Base-by-base conservation (phyloP, 2,888 invertebrate species). In the Melinaea menophilus region DNA sequence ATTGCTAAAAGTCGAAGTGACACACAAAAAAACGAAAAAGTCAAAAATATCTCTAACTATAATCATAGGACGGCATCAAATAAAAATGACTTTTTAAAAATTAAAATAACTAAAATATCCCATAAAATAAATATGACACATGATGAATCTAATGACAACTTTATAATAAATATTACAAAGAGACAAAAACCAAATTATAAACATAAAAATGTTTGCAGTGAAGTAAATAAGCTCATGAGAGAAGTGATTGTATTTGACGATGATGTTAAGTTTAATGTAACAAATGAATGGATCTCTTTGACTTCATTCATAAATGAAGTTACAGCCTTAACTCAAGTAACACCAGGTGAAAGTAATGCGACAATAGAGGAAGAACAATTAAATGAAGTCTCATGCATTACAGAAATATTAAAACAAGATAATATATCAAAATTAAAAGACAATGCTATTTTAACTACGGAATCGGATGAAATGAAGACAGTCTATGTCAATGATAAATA, bases 331-430 rank as follows among this genome's bases (percentile, higher is more conserved):
- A 64, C 69, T 37, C 62, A 67, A 66, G 58, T 56, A 45, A 65
- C 55, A 13, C 5, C 56, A 55, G 58, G 67, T 35, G 33, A 47
- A 13, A 72, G 67, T 58, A 67, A 66, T 54, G 57, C 67, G 5
- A 72, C 71, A 11, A 57, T 67, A 2, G 66, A 71, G 58, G 74
- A 76, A 73, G 55, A 65, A 11, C 72, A 76, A 71, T 61, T 75
- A 2, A 70, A 63, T 9, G 51, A 11, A 31, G 31, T 31, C 4
- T 31, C 31, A 51, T 31, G 9, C 31, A 31, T 3, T 56, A 67
- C 61, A 46, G 63, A 69, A 47, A 56, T 51, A 34, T 66, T 73
- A 12, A 67, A 67, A 41, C 34, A 45, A 9, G 56, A 22, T 5
- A 45, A 5, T 11, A 47, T n/a, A 33, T 46, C 12, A 35, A 34